Base-by-base conservation (phyloP, 1,140 invertebrate species). In the Varroa destructor region DNA sequence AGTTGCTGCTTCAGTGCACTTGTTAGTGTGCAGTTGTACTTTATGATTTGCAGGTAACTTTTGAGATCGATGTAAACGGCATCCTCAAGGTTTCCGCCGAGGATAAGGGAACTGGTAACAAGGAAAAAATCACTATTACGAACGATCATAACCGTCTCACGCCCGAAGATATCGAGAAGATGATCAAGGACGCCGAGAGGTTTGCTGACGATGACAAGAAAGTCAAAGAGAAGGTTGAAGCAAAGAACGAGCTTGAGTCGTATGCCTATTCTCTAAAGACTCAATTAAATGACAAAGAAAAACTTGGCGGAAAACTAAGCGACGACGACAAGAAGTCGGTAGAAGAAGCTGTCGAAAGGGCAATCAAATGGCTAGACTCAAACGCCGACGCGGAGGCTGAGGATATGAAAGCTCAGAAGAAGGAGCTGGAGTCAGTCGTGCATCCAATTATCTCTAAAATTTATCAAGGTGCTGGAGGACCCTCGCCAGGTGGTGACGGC, bases 161-260 rank as follows among this genome's bases (percentile, higher is more conserved):
- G 25, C 93, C 93, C 40, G 95, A 98, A 78, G 94, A 99, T 77
- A 98, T 99, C 76, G 94, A 99, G 77, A 85, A 91, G 57, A 98
- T 99, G 96, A 96, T 98, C 78, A 92, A 90, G 79, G 95, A 98
- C 77, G 93, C 94, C 2, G 95, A 99, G 81, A 93, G 93, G 79
- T 99, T 97, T 80, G 93, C 94, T 40, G 94, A 98, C 77, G 95
- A 99, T 75, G 96, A 99, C 80, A 96, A 95, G 82, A 94, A 93
- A 82, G 81, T 96, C 55, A 99, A 99, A 82, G 94, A 98, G 79
- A 84, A 88, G 64, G 95, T 99, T 0, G 96, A 99, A 79, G 88
- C 95, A 0, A 87, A 93, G 71, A 84, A 86, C 76, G 82, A 83
- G 74, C 83, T 99, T 54, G 96, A 99, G 82, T 94, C 92, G 43